Conservation (phyloP, 2,797 vertebrate species). For the Luscinia megarhynchos region DNA sequence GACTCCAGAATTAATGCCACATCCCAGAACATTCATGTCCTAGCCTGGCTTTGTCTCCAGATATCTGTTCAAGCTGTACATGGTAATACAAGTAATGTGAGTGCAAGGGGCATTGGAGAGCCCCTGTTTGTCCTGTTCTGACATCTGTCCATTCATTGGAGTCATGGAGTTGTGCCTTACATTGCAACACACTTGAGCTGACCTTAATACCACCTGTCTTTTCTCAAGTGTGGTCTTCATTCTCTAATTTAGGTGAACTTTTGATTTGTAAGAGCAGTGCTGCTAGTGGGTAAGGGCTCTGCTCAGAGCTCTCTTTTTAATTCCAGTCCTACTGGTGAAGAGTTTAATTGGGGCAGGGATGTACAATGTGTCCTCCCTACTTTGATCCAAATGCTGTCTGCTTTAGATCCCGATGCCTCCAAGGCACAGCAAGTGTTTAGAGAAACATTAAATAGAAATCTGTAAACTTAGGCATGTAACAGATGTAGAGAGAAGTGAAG, state of each 20-base stretch:
- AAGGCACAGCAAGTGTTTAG: neutral
- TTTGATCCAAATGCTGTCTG: neutral
- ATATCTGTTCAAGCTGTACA: neutral
- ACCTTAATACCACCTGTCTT: neutral
- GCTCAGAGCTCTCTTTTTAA: neutral
- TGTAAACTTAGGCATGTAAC: neutral
- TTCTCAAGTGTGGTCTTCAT: neutral
- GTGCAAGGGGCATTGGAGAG: neutral
- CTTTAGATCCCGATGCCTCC: neutral
- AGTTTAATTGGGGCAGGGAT: neutral
- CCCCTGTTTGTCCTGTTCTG: neutral
- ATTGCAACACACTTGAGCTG: neutral
- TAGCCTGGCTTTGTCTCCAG: neutral
- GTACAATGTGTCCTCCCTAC: neutral
- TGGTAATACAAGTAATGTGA: neutral
- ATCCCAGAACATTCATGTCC: neutral
- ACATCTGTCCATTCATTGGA: neutral
- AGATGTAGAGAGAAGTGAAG: neutral
- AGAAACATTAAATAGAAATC: constrained; percentile 32
- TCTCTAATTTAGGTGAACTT: neutral
- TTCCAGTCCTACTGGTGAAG: neutral
- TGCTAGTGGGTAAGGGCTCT: neutral
- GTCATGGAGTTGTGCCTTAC: neutral
- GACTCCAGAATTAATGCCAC: neutral
- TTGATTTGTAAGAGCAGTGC: neutral